Percentiles rank a stretch among this genome's conserved stretches.
Conservation (phyloP, 2,797 vertebrate species). For the Poliocrania exsul region DNA sequence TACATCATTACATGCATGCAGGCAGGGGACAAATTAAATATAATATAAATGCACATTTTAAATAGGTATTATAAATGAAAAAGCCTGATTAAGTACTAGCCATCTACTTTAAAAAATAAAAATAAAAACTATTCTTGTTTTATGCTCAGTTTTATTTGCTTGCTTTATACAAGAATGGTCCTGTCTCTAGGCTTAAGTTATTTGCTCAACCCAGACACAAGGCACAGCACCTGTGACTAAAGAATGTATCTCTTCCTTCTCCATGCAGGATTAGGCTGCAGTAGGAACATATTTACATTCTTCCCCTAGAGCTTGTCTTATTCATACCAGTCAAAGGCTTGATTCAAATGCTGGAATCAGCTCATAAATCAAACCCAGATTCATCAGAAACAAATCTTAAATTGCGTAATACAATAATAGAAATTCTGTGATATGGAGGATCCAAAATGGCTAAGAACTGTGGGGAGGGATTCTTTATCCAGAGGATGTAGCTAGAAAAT, state of each 20-base stretch:
- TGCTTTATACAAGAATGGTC: background rate
- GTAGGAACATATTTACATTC: background rate
- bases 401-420: background rate
- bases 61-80: constrained; percentile 30
- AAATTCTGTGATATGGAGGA: background rate
- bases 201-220: constrained; percentile 21
- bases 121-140: background rate
- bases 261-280: background rate
- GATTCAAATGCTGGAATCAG: background rate
- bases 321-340: background rate
- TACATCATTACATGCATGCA: background rate
- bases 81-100: constrained; percentile 9
- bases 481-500: background rate
- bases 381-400: background rate
- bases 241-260: background rate
- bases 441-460: background rate
- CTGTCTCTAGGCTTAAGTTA: background rate
- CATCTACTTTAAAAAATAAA: background rate
- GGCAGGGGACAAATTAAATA: constrained; percentile 45
- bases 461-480: background rate
- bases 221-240: background rate
- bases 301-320: background rate
- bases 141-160: background rate
- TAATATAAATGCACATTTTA: constrained; percentile 62
- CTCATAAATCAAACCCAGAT: background rate